Evolutionary conservation across 2,113 vertebrate species (phyloP).

Genomic region (Azemiops feae): DNA sequence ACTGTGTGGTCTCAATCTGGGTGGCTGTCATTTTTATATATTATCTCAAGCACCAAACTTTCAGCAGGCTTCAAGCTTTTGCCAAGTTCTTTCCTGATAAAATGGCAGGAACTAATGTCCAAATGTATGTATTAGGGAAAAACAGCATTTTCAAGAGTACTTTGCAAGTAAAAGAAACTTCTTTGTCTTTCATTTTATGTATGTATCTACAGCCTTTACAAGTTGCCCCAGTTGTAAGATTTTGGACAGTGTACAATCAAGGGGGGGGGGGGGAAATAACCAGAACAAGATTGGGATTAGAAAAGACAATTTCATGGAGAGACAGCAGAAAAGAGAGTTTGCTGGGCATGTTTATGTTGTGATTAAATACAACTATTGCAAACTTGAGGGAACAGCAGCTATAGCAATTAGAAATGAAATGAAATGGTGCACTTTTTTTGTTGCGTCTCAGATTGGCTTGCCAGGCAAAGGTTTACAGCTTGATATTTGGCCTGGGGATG

Average conservation of each 20-base stretch:
- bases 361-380: background rate
- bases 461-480: background rate
- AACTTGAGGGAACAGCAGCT: background rate
- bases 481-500: background rate
- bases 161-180: background rate
- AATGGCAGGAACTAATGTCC: background rate
- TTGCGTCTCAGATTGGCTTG: background rate
- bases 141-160: background rate
- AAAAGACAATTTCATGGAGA: background rate
- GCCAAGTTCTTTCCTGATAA: background rate
- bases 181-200: background rate
- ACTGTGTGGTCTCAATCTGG: background rate
- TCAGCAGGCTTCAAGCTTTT: background rate
- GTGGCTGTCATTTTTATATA: background rate
- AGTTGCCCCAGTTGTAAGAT: background rate
- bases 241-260: background rate
- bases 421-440: background rate
- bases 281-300: background rate
- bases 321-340: background rate
- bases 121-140: background rate
- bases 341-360: background rate
- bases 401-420: background rate
- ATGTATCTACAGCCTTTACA: background rate
- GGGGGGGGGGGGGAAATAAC: background rate
- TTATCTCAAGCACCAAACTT: background rate